Conservation (phyloP, 2,888 invertebrate species). For the Heliconius aoede region DNA sequence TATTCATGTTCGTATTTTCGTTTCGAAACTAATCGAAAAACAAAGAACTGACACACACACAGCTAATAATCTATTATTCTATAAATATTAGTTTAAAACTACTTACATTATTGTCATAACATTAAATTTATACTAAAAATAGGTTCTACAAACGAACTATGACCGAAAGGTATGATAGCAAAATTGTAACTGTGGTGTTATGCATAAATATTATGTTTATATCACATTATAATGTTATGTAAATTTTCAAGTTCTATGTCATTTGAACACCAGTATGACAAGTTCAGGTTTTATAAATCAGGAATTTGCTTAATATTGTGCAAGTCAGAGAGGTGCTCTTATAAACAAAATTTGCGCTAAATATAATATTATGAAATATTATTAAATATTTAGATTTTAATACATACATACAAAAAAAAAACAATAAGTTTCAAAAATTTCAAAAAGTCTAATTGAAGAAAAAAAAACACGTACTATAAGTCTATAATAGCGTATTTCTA, state of each 20-base stretch:
- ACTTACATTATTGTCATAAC: neutral
- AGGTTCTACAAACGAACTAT: conserved; percentile 33
- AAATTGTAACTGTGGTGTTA: conserved; percentile 60
- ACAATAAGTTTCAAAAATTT: too few relatives aligned
- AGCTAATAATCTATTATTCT: neutral
- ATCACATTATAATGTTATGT: conserved; percentile 63
- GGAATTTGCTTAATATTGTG: conserved; percentile 41
- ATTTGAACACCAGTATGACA: conserved; percentile 61
- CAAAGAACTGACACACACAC: neutral
- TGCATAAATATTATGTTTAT: conserved; percentile 63
- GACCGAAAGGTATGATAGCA: conserved; percentile 46
- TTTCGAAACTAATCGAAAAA: neutral
- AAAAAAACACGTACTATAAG: too few relatives aligned
- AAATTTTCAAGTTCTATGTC: conserved; percentile 79
- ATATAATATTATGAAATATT: neutral
- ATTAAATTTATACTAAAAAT: neutral
- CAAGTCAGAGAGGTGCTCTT: conserved; percentile 15
- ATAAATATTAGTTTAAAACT: neutral
- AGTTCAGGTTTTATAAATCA: conserved; percentile 57
- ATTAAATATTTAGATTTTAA: neutral
- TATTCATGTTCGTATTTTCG: neutral
- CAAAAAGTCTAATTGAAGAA: too few relatives aligned
- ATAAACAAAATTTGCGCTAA: neutral
- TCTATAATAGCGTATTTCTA: too few relatives aligned
- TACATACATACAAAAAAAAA: neutral